Evolutionary conservation across 1,140 invertebrate species (phyloP).

Genomic region (Drosophila repletoides): DNA sequence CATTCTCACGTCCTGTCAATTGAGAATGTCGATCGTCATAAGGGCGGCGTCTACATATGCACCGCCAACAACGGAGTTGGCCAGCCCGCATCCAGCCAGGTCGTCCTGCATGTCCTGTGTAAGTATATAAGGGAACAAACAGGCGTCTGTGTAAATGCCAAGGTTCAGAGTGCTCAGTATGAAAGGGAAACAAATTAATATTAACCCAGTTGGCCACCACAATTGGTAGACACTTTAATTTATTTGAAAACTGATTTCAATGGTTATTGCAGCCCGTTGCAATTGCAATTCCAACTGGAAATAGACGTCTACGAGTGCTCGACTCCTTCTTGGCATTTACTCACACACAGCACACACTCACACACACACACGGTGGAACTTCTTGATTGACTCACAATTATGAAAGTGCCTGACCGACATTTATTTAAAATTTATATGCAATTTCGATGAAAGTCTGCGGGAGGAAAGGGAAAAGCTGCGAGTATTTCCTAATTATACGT

Average conservation of each 20-base stretch:
- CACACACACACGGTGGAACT: background rate
- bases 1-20: constrained; percentile 83
- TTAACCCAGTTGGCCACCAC: constrained; percentile 34
- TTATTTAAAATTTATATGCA: constrained; percentile 76
- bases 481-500: constrained; percentile 51
- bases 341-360: constrained; percentile 5
- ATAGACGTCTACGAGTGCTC: constrained; percentile 28
- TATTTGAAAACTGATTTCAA: constrained; percentile 76
- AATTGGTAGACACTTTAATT: constrained; percentile 65
- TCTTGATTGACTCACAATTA: constrained; percentile 60
- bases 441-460: constrained; percentile 48
- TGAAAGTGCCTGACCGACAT: constrained; percentile 64
- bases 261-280: constrained; percentile 62
- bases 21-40: constrained; percentile 84
- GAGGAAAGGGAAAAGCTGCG: background rate
- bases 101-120: constrained; percentile 85
- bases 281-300: constrained; percentile 23
- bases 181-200: constrained; percentile 74
- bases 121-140: constrained; percentile 82
- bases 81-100: constrained; percentile 84
- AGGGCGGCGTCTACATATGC: constrained; percentile 86
- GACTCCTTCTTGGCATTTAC: constrained; percentile 18
- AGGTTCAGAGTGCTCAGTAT: constrained; percentile 29
- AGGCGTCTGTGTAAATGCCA: constrained; percentile 9
- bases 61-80: constrained; percentile 86